Conservation (phyloP, 2,113 vertebrate species). For the Elgaria multicarinata region DNA sequence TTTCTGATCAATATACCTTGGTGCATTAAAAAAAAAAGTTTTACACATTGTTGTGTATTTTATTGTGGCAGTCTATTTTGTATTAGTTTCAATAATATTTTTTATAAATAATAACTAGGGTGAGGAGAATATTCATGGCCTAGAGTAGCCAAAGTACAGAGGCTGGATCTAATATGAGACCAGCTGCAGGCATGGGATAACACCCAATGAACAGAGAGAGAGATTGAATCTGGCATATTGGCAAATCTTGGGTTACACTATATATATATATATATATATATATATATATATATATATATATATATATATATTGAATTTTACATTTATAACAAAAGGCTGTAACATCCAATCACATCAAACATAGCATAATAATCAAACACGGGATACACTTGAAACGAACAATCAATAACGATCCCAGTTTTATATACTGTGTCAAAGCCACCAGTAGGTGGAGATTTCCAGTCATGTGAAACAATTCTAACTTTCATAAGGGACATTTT, state of each 20-base stretch:
- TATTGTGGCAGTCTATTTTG: not conserved
- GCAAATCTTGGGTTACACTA: not conserved
- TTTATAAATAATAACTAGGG: not conserved
- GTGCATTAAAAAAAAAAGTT: not conserved
- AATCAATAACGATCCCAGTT: too few relatives aligned
- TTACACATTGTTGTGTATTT: not conserved
- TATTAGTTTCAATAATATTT: not conserved
- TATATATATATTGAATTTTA: too few relatives aligned
- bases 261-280: too few relatives aligned
- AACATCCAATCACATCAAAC: too few relatives aligned
- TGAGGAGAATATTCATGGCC: not conserved
- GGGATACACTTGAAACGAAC: too few relatives aligned
- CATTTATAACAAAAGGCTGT: too few relatives aligned
- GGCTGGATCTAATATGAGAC: not conserved
- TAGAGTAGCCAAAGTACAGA: not conserved
- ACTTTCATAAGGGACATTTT: not conserved
- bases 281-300: too few relatives aligned
- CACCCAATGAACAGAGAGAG: not conserved
- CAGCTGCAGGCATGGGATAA: not conserved
- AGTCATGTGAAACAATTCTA: not conserved
- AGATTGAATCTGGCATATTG: not conserved
- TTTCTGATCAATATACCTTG: not conserved
- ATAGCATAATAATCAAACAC: too few relatives aligned
- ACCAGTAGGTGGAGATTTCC: not conserved
- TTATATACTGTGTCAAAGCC: not conserved